Conservation (phyloP, 1,140 invertebrate genomes). For the Calliphora vicina region DNA sequence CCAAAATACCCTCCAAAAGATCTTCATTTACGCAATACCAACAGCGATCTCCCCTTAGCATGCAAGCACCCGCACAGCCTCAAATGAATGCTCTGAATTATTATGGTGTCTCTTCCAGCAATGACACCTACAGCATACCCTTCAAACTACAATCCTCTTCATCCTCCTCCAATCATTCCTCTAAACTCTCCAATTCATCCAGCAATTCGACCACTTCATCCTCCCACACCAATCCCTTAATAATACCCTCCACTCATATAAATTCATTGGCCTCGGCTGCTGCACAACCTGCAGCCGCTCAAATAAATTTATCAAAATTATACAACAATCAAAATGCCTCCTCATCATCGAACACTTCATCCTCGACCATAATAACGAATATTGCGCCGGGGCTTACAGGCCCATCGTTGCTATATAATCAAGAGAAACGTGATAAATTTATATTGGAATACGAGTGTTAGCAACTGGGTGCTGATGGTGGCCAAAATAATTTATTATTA, state of each 20-base stretch:
- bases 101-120: conserved; percentile 8
- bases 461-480: conserved; percentile 43
- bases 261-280: neutral
- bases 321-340: conserved; percentile 9
- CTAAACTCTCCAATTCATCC: conserved; percentile 16
- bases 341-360: neutral
- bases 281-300: neutral
- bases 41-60: neutral
- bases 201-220: neutral
- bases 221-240: neutral
- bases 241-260: neutral
- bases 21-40: neutral
- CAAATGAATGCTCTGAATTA: conserved; percentile 5
- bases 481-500: conserved; percentile 41
- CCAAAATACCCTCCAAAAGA: conserved; percentile 6
- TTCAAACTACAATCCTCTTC: conserved; percentile 12
- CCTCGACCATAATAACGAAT: neutral
- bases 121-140: neutral
- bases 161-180: conserved; percentile 10
- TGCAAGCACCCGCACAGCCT: neutral
- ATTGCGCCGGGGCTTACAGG: neutral
- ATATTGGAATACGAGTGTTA: conserved; percentile 62
- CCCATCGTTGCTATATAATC: conserved; percentile 13
- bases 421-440: conserved; percentile 44
- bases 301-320: conserved; percentile 24